These are phyloP conservation scores for Andrena marginata DNA, from an alignment of 2,888 invertebrate species.

Conservation along the genomic window DNA sequence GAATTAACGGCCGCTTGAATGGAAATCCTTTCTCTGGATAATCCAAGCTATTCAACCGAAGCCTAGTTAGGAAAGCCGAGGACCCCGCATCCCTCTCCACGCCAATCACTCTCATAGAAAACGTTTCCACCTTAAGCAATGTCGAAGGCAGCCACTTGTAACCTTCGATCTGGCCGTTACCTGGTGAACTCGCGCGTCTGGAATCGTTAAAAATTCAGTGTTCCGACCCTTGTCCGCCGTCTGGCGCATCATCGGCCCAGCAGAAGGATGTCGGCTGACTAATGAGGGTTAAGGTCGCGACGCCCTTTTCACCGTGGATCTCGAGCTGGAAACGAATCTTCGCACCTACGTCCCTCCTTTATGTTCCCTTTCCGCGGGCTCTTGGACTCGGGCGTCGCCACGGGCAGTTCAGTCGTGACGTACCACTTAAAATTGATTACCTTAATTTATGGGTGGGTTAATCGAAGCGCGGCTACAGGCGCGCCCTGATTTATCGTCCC, in stretches of 20 bases:
- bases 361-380: slow-evolving; percentile 35
- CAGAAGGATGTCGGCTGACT: slow-evolving; percentile 56
- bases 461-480: slow-evolving; percentile 55
- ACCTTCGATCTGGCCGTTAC: slow-evolving; percentile 3
- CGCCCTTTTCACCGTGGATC: slow-evolving; percentile 53
- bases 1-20: slow-evolving; percentile 31
- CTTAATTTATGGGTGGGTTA: slow-evolving; percentile 66
- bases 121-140: neutral
- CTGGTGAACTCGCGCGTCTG: slow-evolving; percentile 12
- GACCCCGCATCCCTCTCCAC: too few relatives aligned
- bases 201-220: slow-evolving; percentile 23
- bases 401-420: slow-evolving; percentile 51
- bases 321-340: slow-evolving; percentile 49
- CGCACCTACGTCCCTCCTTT: slow-evolving; percentile 39
- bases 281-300: slow-evolving; percentile 67
- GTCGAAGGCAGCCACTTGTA: neutral
- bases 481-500: slow-evolving; percentile 53
- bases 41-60: neutral
- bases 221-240: slow-evolving; percentile 38
- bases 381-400: slow-evolving; percentile 20
- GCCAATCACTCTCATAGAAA: neutral
- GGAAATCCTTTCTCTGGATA: neutral
- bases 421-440: slow-evolving; percentile 65
- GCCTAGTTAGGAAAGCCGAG: neutral
- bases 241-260: slow-evolving; percentile 46